Conservation (phyloP, 2,888 invertebrate genomes). For the Myopa tessellatipennis region DNA sequence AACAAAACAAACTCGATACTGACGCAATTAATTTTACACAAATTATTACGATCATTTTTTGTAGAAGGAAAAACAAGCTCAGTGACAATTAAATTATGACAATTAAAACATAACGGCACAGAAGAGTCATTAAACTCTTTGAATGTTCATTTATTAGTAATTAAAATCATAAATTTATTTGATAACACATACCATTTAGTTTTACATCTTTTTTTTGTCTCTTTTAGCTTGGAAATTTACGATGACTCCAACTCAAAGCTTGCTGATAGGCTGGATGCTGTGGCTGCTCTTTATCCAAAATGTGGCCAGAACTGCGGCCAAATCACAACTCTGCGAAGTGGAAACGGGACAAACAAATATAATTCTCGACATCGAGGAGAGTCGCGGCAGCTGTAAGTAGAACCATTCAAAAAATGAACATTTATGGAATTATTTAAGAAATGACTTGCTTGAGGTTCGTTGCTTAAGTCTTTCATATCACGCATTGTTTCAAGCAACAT, state of each 20-base stretch:
- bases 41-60: no score
- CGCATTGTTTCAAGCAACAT: no score
- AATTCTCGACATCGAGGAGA: slow-evolving; percentile 91
- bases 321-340: slow-evolving; percentile 78
- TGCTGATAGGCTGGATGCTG: slow-evolving; percentile 40
- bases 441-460: no score
- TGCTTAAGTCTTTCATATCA: no score
- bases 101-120: not conserved
- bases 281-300: slow-evolving; percentile 52
- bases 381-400: slow-evolving; percentile 84
- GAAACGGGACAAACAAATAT: slow-evolving; percentile 89
- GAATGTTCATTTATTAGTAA: no score
- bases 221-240: slow-evolving; percentile 40
- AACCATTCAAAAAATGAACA: not conserved
- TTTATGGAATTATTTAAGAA: not conserved
- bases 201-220: not conserved
- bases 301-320: slow-evolving; percentile 55
- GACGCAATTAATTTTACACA: no score
- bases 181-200: not conserved
- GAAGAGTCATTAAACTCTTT: no score
- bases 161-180: no score
- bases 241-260: not conserved
- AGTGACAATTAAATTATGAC: not conserved
- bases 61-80: not conserved
- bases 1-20: no score